Percentiles rank a stretch among this genome's conserved stretches.
Conservation (phyloP, 2,113 vertebrate genomes). For the Leptocoma aspasia region DNA sequence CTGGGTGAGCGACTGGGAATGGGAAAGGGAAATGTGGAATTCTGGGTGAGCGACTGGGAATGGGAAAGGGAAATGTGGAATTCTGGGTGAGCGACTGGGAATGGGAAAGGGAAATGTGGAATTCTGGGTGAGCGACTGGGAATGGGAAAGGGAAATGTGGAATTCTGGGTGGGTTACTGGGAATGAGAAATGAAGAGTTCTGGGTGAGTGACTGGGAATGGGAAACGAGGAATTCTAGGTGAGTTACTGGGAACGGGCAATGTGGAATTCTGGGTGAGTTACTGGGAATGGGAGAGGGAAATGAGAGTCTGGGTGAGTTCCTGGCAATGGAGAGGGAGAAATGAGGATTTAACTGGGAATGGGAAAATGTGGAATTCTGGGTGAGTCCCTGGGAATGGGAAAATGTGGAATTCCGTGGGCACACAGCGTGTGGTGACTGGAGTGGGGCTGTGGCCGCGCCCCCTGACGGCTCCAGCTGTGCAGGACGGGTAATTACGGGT, state of each 20-base stretch:
- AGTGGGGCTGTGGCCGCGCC: too few relatives aligned
- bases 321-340: neutral
- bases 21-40: fast-evolving
- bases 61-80: too few relatives aligned
- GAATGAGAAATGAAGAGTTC: neutral
- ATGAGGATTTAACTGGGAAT: neutral
- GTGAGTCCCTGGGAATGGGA: neutral
- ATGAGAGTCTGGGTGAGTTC: neutral
- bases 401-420: too few relatives aligned
- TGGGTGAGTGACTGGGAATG: neutral
- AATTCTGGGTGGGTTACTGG: neutral
- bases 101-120: neutral
- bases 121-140: neutral
- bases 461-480: too few relatives aligned
- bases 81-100: neutral
- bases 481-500: too few relatives aligned
- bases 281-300: neutral
- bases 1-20: fast-evolving
- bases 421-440: too few relatives aligned
- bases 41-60: too few relatives aligned
- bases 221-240: too few relatives aligned
- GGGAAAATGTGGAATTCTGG: neutral
- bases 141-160: neutral
- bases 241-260: neutral
- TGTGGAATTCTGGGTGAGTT: too few relatives aligned